phyloP scores from a whole-genome alignment of 2,797 vertebrate species.

The Etheostoma perlongum region DNA sequence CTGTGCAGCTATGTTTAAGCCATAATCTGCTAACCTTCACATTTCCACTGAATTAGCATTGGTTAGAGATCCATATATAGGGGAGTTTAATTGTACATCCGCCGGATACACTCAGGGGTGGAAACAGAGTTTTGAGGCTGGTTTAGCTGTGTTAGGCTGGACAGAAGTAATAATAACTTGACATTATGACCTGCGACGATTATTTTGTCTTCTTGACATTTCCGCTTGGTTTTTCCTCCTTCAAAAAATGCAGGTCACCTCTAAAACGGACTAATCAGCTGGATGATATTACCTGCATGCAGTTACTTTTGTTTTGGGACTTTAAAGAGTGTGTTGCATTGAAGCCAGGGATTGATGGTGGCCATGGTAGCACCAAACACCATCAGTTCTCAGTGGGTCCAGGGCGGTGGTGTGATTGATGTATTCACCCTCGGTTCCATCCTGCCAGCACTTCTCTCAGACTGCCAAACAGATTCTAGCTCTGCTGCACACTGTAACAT shows the following conservation, averaged over 20 bases:
- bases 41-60: constrained; percentile 17
- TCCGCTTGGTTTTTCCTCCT: constrained; percentile 5
- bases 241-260: constrained; percentile 5
- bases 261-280: not conserved
- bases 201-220: constrained; percentile 28
- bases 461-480: constrained; percentile 20
- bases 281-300: not conserved
- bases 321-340: constrained; percentile 16
- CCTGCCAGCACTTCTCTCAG: constrained; percentile 29
- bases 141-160: not conserved
- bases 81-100: constrained; percentile 19
- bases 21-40: constrained; percentile 11
- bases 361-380: constrained; percentile 38
- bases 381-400: constrained; percentile 29
- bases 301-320: constrained; percentile 27
- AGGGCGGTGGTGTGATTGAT: constrained; percentile 51
- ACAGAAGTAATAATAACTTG: not conserved
- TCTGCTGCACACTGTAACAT: constrained; percentile 16
- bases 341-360: constrained; percentile 57
- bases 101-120: not conserved
- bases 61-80: constrained; percentile 20
- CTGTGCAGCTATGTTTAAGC: not conserved
- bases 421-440: constrained; percentile 31
- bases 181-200: constrained; percentile 26
- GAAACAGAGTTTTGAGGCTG: not conserved